Percentiles rank a stretch among this genome's conserved stretches.
phyloP scores from a whole-genome alignment of 2,113 vertebrate genomes.

The Poecile atricapillus region DNA sequence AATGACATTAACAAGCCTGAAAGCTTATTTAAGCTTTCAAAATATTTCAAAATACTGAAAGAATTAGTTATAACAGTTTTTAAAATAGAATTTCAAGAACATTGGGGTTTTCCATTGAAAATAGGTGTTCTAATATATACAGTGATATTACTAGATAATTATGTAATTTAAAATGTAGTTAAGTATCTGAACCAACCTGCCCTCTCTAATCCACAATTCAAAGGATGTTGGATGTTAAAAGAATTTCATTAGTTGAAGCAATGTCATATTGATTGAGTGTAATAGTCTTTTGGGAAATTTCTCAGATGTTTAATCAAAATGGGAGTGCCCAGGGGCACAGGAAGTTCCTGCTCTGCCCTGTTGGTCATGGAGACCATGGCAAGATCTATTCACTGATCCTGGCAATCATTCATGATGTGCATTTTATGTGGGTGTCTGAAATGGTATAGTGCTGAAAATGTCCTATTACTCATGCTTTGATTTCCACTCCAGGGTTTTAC shows the following conservation, averaged over 20 bases:
- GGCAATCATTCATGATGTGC: not conserved
- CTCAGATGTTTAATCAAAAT: slow-evolving; percentile 54
- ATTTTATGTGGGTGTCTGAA: not conserved
- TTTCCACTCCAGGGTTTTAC: not conserved
- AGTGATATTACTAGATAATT: slow-evolving; percentile 37
- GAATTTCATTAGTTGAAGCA: slow-evolving; percentile 42
- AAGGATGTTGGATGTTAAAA: slow-evolving; percentile 48
- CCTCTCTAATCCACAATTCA: slow-evolving; percentile 41
- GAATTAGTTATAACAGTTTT: not conserved
- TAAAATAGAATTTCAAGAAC: not conserved
- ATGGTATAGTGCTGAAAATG: not conserved
- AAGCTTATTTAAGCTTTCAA: slow-evolving; percentile 27
- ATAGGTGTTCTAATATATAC: not conserved
- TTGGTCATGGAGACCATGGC: not conserved
- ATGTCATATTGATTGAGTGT: slow-evolving; percentile 52
- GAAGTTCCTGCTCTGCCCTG: not conserved
- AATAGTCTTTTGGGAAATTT: slow-evolving; percentile 54
- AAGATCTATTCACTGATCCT: not conserved
- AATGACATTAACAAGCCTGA: slow-evolving; percentile 5
- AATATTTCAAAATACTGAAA: slow-evolving; percentile 21
- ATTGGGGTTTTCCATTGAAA: not conserved
- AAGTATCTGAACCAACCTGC: slow-evolving; percentile 1
- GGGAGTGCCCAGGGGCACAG: not conserved
- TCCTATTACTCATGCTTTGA: not conserved
- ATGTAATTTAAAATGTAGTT: slow-evolving; percentile 32